A percentile compares a stretch with the other conserved stretches of the same genome.
phyloP scores from a whole-genome alignment of 1,140 invertebrate genomes.

The Bombyx mori region ASM3026992v2 NC_085119.1:5130001-5130500 shows the following conservation, averaged over 20 bases:
- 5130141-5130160: slow-evolving; percentile 32
- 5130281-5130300: not conserved
- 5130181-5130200: slow-evolving; percentile 29
- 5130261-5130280: slow-evolving; percentile 8
- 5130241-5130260: slow-evolving; percentile 8
- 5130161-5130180: slow-evolving; percentile 11
- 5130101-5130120: slow-evolving; percentile 2
- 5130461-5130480: too few species aligned
- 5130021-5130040: slow-evolving; percentile 2
- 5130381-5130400: too few species aligned
- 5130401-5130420: too few species aligned
- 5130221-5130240: slow-evolving; percentile 9
- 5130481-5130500: too few species aligned
- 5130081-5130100: slow-evolving; percentile 1
- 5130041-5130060: not conserved
- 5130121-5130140: slow-evolving; percentile 3
- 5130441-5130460: too few species aligned
- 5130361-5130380: too few species aligned
- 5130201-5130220: slow-evolving; percentile 24
- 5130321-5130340: too few species aligned
- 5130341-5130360: too few species aligned
- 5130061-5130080: slow-evolving; percentile 7
- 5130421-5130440: too few species aligned
- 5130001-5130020: too few species aligned
- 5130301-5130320: too few species aligned